These are phyloP conservation scores for Amblyopsis rosae DNA, from an alignment of 2,113 vertebrate species.

Conservation along the genomic window DNA sequence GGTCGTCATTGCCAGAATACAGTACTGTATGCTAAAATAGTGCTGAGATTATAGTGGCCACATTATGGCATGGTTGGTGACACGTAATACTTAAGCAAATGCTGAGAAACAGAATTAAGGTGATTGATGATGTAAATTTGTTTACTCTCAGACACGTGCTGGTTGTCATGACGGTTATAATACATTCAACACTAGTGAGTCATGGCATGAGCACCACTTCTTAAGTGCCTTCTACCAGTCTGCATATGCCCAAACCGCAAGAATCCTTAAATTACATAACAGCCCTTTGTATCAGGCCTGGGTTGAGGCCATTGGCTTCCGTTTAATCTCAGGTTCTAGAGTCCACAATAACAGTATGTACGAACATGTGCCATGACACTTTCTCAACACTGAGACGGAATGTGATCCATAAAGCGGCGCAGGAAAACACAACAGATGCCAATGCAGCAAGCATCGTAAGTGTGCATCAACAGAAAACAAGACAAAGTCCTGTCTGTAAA, in stretches of 20 bases:
- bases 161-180: constrained; percentile 5
- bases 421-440: no score
- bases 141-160: constrained; percentile 1
- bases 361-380: background rate
- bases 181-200: constrained; percentile 36
- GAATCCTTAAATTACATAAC: constrained; percentile 60
- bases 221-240: constrained; percentile 35
- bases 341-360: constrained; percentile 39
- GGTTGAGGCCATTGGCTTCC: constrained; percentile 36
- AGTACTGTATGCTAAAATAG: background rate
- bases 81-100: background rate
- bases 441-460: no score
- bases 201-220: constrained; percentile 18
- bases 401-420: no score
- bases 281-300: constrained; percentile 13
- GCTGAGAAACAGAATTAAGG: no score
- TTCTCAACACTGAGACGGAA: no score
- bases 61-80: background rate
- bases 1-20: background rate
- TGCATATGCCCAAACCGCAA: constrained; percentile 47
- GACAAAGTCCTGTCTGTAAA: no score
- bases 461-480: no score
- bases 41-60: background rate
- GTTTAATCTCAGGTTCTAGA: constrained; percentile 30
- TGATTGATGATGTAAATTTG: no score